Evolutionary conservation across 2,888 invertebrate genomes (phyloP).

Genomic region (Dioctria rufipes): DNA sequence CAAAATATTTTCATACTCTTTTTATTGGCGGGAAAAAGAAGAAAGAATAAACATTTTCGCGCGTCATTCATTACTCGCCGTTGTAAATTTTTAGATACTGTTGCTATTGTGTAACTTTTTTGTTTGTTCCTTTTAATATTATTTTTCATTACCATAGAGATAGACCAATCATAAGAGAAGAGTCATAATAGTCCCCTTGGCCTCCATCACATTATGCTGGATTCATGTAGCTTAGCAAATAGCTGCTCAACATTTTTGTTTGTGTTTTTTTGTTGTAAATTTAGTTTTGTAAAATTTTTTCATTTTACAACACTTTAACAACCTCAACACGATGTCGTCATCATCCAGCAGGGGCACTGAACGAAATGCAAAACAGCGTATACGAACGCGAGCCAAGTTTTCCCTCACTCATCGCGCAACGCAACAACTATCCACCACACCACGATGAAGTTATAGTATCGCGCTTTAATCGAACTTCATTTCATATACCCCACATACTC

Average conservation of each 20-base stretch:
- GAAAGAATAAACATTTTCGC: background rate
- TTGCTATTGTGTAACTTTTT: background rate
- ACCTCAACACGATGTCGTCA: constrained; percentile 26
- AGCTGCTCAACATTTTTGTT: no score
- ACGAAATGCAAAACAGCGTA: constrained; percentile 1
- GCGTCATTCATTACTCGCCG: background rate
- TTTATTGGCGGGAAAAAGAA: background rate
- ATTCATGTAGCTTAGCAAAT: no score
- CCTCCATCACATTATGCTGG: background rate
- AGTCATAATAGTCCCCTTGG: background rate
- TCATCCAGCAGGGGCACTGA: constrained; percentile 29
- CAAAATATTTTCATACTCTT: background rate
- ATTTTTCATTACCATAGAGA: background rate
- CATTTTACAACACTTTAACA: constrained; percentile 30
- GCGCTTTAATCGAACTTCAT: background rate
- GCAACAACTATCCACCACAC: background rate
- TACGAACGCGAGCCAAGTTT: background rate
- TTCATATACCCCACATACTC: no score
- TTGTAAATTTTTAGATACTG: background rate
- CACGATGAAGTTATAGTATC: background rate
- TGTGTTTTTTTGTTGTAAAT: background rate
- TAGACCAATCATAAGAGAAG: background rate
- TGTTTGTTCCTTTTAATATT: background rate
- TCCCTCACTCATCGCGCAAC: constrained; percentile 21
- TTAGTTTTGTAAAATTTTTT: constrained; percentile 22